phyloP scores from a whole-genome alignment of 92 coral and sea anemone genomes.

The Plumapathes pennacea region DNA sequence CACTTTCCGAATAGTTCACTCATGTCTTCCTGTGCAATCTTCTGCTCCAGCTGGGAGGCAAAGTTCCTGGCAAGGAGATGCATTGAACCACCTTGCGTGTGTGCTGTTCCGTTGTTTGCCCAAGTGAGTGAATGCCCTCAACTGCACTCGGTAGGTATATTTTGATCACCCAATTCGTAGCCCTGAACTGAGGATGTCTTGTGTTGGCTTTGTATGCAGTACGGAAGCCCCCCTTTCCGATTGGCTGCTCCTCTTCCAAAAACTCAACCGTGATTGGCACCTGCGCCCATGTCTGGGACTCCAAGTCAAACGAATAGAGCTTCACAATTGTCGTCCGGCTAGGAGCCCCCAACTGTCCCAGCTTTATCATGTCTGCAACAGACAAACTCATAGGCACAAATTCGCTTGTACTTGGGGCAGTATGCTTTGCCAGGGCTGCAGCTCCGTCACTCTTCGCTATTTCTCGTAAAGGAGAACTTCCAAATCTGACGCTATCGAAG shows the following conservation, averaged over 20 bases:
- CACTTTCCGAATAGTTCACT: slow-evolving; percentile 12
- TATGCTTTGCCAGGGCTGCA: too few species aligned
- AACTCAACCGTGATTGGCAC: slow-evolving; percentile 46
- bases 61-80: slow-evolving; percentile 48
- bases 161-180: slow-evolving; percentile 54
- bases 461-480: too few species aligned
- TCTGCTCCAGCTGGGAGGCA: slow-evolving; percentile 24
- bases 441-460: too few species aligned
- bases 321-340: slow-evolving; percentile 25
- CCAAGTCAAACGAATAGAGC: slow-evolving; percentile 38
- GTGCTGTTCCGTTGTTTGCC: slow-evolving; percentile 49
- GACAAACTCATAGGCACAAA: slow-evolving; percentile 46
- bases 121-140: slow-evolving; percentile 14
- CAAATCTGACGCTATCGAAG: too few species aligned
- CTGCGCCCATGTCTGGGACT: slow-evolving; percentile 41
- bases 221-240: slow-evolving; percentile 53
- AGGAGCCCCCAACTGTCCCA: slow-evolving; percentile 42
- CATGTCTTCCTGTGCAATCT: slow-evolving; percentile 10
- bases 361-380: slow-evolving; percentile 49
- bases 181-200: slow-evolving; percentile 15
- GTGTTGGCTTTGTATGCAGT: slow-evolving; percentile 45
- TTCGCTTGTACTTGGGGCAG: slow-evolving; percentile 59
- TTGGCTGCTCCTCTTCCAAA: slow-evolving; percentile 21
- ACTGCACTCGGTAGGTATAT: slow-evolving; percentile 37
- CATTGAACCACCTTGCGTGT: slow-evolving; percentile 59